Evolutionary conservation across 2,888 invertebrate species (phyloP).

Genomic region (Camponotus fellah): DNA sequence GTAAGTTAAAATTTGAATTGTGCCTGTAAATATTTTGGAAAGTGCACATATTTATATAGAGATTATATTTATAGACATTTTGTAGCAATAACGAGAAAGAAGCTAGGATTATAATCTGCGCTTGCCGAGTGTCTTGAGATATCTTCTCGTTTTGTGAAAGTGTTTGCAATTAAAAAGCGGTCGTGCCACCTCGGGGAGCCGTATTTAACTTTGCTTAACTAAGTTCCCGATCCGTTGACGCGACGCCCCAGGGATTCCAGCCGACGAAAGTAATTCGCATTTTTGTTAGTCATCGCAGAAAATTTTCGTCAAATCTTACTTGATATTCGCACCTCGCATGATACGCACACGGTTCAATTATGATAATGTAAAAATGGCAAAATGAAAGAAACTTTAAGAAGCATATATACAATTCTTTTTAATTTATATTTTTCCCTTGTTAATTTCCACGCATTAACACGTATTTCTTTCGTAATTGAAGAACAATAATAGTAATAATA

Average conservation of each 20-base stretch:
- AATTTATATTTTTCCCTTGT: too few species aligned
- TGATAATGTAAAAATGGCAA: not conserved
- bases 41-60: slow-evolving; percentile 8
- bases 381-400: not conserved
- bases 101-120: slow-evolving; percentile 34
- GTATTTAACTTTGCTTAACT: slow-evolving; percentile 86
- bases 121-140: slow-evolving; percentile 62
- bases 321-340: not conserved
- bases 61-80: not conserved
- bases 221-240: slow-evolving; percentile 84
- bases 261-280: slow-evolving; percentile 78
- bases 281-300: slow-evolving; percentile 67
- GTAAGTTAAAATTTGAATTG: slow-evolving; percentile 11
- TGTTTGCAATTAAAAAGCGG: slow-evolving; percentile 85
- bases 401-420: not conserved
- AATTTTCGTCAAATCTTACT: slow-evolving; percentile 38
- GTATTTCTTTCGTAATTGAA: too few species aligned
- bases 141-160: slow-evolving; percentile 79
- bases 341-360: not conserved
- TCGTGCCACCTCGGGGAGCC: slow-evolving; percentile 83
- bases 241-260: slow-evolving; percentile 81
- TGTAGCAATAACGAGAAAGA: slow-evolving; percentile 22
- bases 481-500: too few species aligned
- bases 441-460: too few species aligned
- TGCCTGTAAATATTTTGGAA: slow-evolving; percentile 19